Evolutionary conservation across 1,140 invertebrate genomes (phyloP), one percentile per base, ranked within the genome.

Genomic region (Diachasmimorpha longicaudata): DNA sequence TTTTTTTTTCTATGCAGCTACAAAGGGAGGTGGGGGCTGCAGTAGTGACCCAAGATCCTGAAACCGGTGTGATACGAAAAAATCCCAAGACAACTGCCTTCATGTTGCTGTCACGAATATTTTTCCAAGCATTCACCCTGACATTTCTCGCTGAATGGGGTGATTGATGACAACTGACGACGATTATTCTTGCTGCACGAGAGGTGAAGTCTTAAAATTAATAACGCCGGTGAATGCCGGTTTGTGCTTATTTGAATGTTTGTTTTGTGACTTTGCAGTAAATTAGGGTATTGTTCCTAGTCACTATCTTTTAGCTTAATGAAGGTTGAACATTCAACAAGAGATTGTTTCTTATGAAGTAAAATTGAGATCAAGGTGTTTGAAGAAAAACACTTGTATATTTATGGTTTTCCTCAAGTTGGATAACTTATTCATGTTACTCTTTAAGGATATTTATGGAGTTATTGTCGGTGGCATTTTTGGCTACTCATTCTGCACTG

Each of bases 131-230:
- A 14, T 97, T 99, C 81, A 96, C 96, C 0, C 91, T 99, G 84
- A 99, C 98, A 2, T 99, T 99, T 90, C 88, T 99, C 58, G 98
- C 98, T 13, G 98, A 99, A 90, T 99, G 98, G 98, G 98, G 98
- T 9, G 98, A 99, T 90, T 91, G 98, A 80, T 98, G 97, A 48
- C 98, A 99, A 86, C 90, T 99, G 37, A 96, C 97, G 2, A 99
- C 98, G 0, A 98, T 99, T 80, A 95, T 99, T 84, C 90, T 99
- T 58, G 97, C 96, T 23, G 96, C 97, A 0, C 91, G 96, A 84
- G 95, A 96, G 85, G 93, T 94, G 88, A 85, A 80, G 83, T 69
- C 69, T 77, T 79, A 73, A 21, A 44, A 52, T 21, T 58, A 11
- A 74, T 70, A 37, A 44, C 37, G 69, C 46, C 68, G 6, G 31